A percentile compares a stretch with the other conserved stretches of the same genome.
Evolutionary conservation across 2,797 vertebrate genomes (phyloP).

Genomic region (Limnodromus scolopaceus): DNA sequence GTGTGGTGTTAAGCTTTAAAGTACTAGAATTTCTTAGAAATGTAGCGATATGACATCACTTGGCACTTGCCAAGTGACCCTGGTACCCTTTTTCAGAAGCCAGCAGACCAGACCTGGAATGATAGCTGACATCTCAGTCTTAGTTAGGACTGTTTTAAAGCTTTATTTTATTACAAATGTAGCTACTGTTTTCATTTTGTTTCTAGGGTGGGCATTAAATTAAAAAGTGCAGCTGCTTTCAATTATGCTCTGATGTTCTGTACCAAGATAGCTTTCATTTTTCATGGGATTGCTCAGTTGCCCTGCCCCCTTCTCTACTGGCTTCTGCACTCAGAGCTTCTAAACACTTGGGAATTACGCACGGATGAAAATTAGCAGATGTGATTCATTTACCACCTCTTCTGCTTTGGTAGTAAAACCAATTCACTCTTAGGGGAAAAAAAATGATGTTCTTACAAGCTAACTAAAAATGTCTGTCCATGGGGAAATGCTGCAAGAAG

Average conservation of each 20-base stretch:
- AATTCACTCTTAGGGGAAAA: not conserved
- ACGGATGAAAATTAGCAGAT: not conserved
- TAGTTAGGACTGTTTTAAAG: not conserved
- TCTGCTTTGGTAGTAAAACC: slow-evolving; percentile 1
- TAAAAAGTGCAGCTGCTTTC: slow-evolving; percentile 2
- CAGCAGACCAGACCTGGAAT: not conserved
- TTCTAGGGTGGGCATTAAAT: not conserved
- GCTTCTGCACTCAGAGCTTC: slow-evolving; percentile 3
- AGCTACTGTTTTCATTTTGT: not conserved
- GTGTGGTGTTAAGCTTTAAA: not conserved
- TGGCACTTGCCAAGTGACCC: not conserved
- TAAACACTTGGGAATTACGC: not conserved
- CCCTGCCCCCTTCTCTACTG: not conserved
- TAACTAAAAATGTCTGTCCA: not conserved
- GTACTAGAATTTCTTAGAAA: not conserved
- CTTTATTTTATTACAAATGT: not conserved
- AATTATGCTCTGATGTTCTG: not conserved
- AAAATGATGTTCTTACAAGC: not conserved
- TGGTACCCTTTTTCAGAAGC: not conserved
- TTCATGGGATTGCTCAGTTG: not conserved
- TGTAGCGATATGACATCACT: not conserved
- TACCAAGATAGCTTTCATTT: slow-evolving; percentile 18
- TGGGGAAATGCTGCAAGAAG: not conserved
- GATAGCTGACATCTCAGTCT: not conserved
- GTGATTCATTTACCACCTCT: not conserved